Conservation (phyloP, 2,888 invertebrate genomes). For the Pasiphila rectangulata region DNA sequence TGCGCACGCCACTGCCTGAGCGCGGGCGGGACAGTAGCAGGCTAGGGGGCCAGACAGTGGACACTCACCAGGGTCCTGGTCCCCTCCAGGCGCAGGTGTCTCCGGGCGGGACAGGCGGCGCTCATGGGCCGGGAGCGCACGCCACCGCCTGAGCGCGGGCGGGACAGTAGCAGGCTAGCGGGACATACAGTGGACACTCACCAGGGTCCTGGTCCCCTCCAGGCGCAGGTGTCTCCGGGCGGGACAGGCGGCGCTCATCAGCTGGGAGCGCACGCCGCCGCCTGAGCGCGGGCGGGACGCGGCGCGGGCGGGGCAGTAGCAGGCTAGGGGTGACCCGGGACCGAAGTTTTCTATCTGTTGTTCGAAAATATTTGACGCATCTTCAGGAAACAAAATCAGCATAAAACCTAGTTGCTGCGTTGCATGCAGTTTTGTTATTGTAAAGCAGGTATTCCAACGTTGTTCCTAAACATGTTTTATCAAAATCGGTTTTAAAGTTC, state of each 20-base stretch:
- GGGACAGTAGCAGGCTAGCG: too few relatives aligned
- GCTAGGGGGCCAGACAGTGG: too few relatives aligned
- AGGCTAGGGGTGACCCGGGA: slow-evolving; percentile 85
- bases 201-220: slow-evolving; percentile 89
- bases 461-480: too few relatives aligned
- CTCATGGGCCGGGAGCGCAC: slow-evolving; percentile 87
- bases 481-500: too few relatives aligned
- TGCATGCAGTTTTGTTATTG: too few relatives aligned
- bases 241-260: slow-evolving; percentile 90
- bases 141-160: slow-evolving; percentile 47
- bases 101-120: slow-evolving; percentile 91
- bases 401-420: too few relatives aligned
- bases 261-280: slow-evolving; percentile 83
- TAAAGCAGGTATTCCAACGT: too few relatives aligned
- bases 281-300: slow-evolving; percentile 24
- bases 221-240: slow-evolving; percentile 92
- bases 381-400: too few relatives aligned
- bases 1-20: too few relatives aligned
- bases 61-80: slow-evolving; percentile 85
- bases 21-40: too few relatives aligned
- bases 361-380: too few relatives aligned
- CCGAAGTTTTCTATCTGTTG: slow-evolving; percentile 82
- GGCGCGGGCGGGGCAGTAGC: slow-evolving; percentile 78
- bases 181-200: too few relatives aligned
- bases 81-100: slow-evolving; percentile 90